Base-by-base conservation (phyloP, 1,140 invertebrate species). In the Berghia stephanieae region DNA sequence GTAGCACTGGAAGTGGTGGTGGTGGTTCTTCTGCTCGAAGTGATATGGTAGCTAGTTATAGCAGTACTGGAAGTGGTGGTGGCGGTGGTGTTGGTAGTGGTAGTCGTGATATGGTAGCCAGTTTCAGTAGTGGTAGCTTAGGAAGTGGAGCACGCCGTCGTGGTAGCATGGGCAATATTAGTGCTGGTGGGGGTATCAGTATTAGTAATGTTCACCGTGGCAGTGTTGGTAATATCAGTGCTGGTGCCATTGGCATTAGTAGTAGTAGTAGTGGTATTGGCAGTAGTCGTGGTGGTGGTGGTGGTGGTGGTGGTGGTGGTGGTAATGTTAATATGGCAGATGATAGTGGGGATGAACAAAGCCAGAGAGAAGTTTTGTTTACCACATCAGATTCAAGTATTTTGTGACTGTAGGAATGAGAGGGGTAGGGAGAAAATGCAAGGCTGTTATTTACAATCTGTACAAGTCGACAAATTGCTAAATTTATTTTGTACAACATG, bases 231-330 rank as follows among this genome's bases (percentile, higher is more conserved):
- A n/a, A n/a, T n/a, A n/a, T n/a, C n/a, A n/a, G n/a, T n/a, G n/a
- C n/a, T n/a, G n/a, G n/a, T n/a, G n/a, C n/a, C n/a, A n/a, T n/a
- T n/a, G n/a, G n/a, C n/a, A n/a, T n/a, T n/a, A n/a, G n/a, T n/a
- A n/a, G n/a, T n/a, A n/a, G n/a, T n/a, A n/a, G n/a, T 89, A 91
- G 2, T 24, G 49, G 68, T 5, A 36, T 34, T 34, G 42, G 71
- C 42, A 27, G 71, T 73, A 40, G 57, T 5, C 60, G 70, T 73
- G 49, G 46, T 55, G 34, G 43, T 42, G 42, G 63, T 49, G 78
- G 78, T 6, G 69, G 67, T 10, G 36, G 49, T 57, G 78, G 38
- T 36, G 78, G 18, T 38, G 63, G n/a, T 16, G 38, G 34, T 27
- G 21, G 18, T 16, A 63, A 57, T 24, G 40, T 34, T 38, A 43